Evolutionary conservation across 2,888 invertebrate genomes (phyloP).

Genomic region (Adela reaumurella): DNA sequence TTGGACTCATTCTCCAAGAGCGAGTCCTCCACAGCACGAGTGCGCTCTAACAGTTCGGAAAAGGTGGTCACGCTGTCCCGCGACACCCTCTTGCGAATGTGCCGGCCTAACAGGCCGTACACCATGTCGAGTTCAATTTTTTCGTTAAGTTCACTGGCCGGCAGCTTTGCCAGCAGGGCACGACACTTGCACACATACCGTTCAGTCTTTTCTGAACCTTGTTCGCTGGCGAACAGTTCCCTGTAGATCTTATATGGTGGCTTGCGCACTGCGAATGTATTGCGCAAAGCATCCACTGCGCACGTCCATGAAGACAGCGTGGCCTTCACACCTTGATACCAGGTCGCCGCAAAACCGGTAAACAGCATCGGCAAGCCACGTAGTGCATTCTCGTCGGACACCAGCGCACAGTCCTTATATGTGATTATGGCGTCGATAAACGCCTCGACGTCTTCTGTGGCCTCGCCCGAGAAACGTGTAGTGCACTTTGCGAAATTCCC

Average conservation of each 20-base stretch:
- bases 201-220: constrained; percentile 6
- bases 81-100: constrained; percentile 10
- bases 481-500: constrained; percentile 8
- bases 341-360: constrained; percentile 5
- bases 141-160: constrained; percentile 4
- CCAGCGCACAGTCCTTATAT: constrained; percentile 9
- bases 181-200: constrained; percentile 8
- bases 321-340: constrained; percentile 7
- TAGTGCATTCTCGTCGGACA: constrained; percentile 11
- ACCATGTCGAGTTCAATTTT: constrained; percentile 11
- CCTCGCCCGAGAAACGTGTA: constrained; percentile 7
- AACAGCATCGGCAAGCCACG: constrained; percentile 8
- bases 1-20: neutral
- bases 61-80: constrained; percentile 14
- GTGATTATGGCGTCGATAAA: constrained; percentile 9
- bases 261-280: no score
- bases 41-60: constrained; percentile 3
- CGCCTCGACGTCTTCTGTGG: constrained; percentile 9
- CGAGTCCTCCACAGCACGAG: constrained; percentile 6
- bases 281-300: no score
- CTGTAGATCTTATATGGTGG: no score
- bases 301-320: constrained; percentile 5
- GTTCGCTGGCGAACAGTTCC: constrained; percentile 8
- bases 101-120: constrained; percentile 9
- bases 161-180: constrained; percentile 9